A percentile compares a stretch with the other conserved stretches of the same genome.
Conservation (phyloP, 2,888 invertebrate species). For the Lypha dubia region DNA sequence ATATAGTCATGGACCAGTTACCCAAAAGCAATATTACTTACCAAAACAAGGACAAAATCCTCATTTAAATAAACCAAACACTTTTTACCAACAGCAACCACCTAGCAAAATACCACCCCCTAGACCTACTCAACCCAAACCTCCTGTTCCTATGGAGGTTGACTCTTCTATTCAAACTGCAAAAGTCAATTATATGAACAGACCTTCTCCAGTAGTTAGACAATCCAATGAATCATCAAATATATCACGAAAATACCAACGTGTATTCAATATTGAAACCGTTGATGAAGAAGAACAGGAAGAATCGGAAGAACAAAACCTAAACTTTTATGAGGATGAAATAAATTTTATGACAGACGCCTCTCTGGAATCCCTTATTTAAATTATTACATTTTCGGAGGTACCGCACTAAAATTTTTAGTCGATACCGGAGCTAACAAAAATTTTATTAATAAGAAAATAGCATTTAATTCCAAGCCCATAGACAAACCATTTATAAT, state of each 20-base stretch:
- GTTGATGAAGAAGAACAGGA: background rate
- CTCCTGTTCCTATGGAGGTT: constrained; percentile 23
- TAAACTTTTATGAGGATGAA: background rate
- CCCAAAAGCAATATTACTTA: too few relatives aligned
- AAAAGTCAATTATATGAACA: constrained; percentile 29
- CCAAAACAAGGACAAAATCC: background rate
- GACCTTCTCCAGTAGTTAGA: constrained; percentile 26
- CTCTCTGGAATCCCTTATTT: constrained; percentile 19
- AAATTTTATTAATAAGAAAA: background rate
- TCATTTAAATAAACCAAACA: constrained; percentile 1
- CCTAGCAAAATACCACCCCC: background rate
- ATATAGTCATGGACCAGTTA: too few relatives aligned
- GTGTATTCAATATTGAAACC: background rate
- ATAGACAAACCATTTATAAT: constrained; percentile 16
- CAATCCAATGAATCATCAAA: constrained; percentile 36
- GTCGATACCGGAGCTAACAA: too few relatives aligned
- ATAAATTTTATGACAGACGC: constrained; percentile 28
- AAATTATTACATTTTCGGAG: constrained; percentile 10
- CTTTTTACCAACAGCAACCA: background rate
- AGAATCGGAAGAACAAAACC: background rate
- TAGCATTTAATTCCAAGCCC: constrained; percentile 12
- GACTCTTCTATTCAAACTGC: too few relatives aligned
- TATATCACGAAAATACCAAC: constrained; percentile 13
- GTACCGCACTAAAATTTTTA: constrained; percentile 9
- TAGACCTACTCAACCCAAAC: constrained; percentile 30